These are phyloP conservation scores for Sinella curviseta DNA, from an alignment of 1,140 invertebrate genomes.

Conservation along the genomic window DNA sequence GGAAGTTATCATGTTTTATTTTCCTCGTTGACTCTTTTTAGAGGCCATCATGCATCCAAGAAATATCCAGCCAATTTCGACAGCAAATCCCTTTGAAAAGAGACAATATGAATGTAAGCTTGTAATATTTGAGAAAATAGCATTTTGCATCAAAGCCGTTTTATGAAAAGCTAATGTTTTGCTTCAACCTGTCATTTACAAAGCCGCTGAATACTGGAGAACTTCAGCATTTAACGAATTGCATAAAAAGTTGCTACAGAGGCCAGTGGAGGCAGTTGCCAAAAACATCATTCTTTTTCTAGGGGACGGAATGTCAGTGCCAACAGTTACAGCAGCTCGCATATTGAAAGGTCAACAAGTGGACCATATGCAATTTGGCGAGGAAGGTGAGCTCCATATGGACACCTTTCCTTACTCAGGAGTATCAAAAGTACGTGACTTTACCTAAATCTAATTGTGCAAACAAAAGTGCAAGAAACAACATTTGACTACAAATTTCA, in stretches of 20 bases:
- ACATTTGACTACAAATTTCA: too few species aligned
- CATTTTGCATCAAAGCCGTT: not conserved
- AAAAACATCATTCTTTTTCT: conserved; percentile 74
- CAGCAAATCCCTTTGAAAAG: not conserved
- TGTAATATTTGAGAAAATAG: not conserved
- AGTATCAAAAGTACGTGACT: conserved; percentile 59
- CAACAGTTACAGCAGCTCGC: conserved; percentile 50
- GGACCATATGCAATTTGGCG: conserved; percentile 55
- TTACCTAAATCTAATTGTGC: not conserved
- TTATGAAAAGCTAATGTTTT: too few species aligned
- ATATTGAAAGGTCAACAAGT: conserved; percentile 61
- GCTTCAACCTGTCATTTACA: not conserved
- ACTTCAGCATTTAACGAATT: not conserved
- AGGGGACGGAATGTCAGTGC: conserved; percentile 74
- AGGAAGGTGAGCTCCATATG: conserved; percentile 69
- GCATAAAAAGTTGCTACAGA: not conserved
- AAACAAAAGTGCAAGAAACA: not conserved
- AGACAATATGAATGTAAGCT: not conserved
- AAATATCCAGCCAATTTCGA: not conserved
- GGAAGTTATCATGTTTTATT: not conserved
- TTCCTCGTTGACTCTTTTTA: not conserved
- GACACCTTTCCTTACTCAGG: conserved; percentile 75
- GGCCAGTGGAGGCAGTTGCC: conserved; percentile 54
- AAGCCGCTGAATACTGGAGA: conserved; percentile 22
- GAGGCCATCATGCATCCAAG: conserved; percentile 4